Conservation (phyloP, 2,888 invertebrate species). For the Drosophila eohydei region DNA sequence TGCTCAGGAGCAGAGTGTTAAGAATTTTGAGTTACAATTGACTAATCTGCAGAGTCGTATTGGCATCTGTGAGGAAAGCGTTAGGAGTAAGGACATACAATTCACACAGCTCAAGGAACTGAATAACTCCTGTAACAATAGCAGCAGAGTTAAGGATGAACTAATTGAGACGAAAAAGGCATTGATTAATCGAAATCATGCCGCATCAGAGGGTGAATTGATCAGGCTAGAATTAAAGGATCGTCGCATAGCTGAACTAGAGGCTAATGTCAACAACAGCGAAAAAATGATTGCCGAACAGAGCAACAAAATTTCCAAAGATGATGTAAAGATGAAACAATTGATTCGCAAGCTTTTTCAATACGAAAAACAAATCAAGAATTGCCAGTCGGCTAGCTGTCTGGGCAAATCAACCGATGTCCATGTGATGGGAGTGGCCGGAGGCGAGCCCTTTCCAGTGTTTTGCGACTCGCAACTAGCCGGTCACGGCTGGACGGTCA, state of each 20-base stretch:
- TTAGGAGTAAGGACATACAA: slow-evolving; percentile 20
- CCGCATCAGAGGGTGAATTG: slow-evolving; percentile 8
- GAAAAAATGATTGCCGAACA: slow-evolving; percentile 4
- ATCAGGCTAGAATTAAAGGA: slow-evolving; percentile 34
- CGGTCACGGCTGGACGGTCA: slow-evolving; percentile 89
- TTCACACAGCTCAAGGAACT: slow-evolving; percentile 33
- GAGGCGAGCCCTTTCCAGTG: slow-evolving; percentile 86
- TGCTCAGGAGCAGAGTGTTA: slow-evolving; percentile 1
- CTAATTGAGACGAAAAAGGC: slow-evolving; percentile 35
- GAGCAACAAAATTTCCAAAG: not conserved
- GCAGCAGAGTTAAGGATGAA: slow-evolving; percentile 32
- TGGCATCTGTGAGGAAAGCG: slow-evolving; percentile 23
- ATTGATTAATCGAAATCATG: slow-evolving; percentile 17
- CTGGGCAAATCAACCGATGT: slow-evolving; percentile 20
- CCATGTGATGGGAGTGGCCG: slow-evolving; percentile 31
- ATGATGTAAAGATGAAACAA: not conserved
- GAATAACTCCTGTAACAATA: slow-evolving; percentile 25
- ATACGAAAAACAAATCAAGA: slow-evolving; percentile 4
- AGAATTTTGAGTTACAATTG: slow-evolving; percentile 9
- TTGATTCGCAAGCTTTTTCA: not conserved
- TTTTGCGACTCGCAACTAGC: slow-evolving; percentile 84
- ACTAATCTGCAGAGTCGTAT: slow-evolving; percentile 1
- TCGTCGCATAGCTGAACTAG: slow-evolving; percentile 19
- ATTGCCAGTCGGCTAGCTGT: slow-evolving; percentile 29
- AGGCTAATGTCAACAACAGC: slow-evolving; percentile 1